Evolutionary conservation across 2,113 vertebrate genomes (phyloP).

Genomic region (Pan paniscus): DNA sequence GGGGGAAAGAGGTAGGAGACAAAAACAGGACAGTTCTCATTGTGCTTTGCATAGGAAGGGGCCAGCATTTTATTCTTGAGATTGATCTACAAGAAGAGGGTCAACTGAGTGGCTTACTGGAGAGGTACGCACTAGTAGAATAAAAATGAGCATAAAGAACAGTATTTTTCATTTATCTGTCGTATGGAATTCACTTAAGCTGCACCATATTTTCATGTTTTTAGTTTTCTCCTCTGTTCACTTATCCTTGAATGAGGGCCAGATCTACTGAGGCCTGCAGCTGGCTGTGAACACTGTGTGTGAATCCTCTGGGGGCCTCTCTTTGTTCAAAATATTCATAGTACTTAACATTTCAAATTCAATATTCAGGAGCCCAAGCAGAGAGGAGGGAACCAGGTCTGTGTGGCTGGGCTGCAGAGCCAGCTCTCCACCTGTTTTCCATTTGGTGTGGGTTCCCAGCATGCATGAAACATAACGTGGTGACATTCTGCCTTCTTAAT

Average conservation of each 20-base stretch:
- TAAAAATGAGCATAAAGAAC: not conserved
- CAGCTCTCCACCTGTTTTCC: accelerated
- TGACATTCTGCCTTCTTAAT: not conserved
- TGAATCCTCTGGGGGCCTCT: accelerated
- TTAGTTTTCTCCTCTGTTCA: no score
- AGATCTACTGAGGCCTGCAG: not conserved
- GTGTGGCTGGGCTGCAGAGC: accelerated
- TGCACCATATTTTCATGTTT: accelerated
- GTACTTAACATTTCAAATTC: not conserved
- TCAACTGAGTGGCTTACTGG: accelerated
- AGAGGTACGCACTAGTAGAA: not conserved
- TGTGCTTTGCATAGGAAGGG: not conserved
- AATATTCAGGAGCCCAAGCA: not conserved
- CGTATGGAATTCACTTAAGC: accelerated
- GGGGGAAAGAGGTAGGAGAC: not conserved
- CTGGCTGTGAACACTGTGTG: accelerated
- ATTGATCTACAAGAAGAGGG: accelerated
- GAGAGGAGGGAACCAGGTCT: accelerated
- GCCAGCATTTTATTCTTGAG: accelerated
- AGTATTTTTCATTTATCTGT: accelerated
- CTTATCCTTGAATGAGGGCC: accelerated
- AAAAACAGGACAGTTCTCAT: accelerated
- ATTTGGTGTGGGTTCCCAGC: accelerated
- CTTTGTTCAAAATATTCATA: no score
- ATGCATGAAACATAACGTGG: accelerated